Percentiles rank a stretch among this genome's conserved stretches.
These are phyloP conservation scores for Lacanobia oleracea DNA, from an alignment of 2,888 invertebrate species.

Conservation along the genomic window DNA sequence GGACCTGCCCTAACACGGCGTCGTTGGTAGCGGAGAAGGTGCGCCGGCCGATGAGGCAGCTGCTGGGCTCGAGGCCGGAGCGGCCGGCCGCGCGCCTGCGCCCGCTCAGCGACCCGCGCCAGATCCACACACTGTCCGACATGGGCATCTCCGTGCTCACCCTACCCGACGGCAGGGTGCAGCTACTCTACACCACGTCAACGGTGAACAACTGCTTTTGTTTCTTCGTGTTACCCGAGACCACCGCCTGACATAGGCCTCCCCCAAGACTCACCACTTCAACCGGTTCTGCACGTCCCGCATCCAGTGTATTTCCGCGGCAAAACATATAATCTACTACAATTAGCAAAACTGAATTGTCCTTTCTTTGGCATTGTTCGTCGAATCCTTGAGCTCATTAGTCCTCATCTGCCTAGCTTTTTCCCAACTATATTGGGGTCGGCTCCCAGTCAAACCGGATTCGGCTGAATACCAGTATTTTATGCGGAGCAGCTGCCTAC, in stretches of 20 bases:
- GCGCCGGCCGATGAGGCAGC: conserved; percentile 95
- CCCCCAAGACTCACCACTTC: too few relatives aligned
- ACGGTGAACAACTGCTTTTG: conserved; percentile 90
- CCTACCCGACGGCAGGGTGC: conserved; percentile 97
- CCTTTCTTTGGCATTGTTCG: too few relatives aligned
- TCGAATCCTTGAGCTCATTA: too few relatives aligned
- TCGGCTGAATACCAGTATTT: too few relatives aligned
- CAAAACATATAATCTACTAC: too few relatives aligned
- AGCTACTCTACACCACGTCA: conserved; percentile 96
- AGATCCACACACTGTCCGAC: conserved; percentile 95
- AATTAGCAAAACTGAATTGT: too few relatives aligned
- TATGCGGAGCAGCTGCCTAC: too few relatives aligned
- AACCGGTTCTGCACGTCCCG: too few relatives aligned
- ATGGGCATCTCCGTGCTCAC: conserved; percentile 99
- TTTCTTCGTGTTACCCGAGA: neutral
- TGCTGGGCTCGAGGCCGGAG: conserved; percentile 93
- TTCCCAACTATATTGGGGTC: too few relatives aligned
- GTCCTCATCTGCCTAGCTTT: too few relatives aligned
- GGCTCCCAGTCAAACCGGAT: too few relatives aligned
- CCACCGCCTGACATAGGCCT: too few relatives aligned
- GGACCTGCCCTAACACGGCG: conserved; percentile 96
- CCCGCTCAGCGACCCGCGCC: conserved; percentile 96
- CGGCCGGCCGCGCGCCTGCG: conserved; percentile 93
- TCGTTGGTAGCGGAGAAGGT: conserved; percentile 96
- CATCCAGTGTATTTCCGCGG: neutral